Percentiles rank a stretch among this genome's conserved stretches.
These are phyloP conservation scores for Stomorhina lunata DNA, from an alignment of 2,888 invertebrate species.

Conservation along the genomic window DNA sequence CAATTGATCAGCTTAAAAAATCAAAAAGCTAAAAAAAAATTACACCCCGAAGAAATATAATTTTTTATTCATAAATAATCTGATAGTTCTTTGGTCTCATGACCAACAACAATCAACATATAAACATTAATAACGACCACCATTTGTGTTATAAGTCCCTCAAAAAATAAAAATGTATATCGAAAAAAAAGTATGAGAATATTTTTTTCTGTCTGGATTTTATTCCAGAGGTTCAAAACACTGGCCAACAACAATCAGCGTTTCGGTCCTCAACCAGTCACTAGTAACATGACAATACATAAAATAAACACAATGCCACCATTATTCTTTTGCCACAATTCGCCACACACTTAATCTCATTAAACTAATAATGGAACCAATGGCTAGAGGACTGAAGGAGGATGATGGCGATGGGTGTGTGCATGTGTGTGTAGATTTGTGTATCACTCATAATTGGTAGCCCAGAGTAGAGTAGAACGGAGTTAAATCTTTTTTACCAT, in stretches of 20 bases:
- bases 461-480: background rate
- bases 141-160: conserved; percentile 54
- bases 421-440: background rate
- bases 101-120: conserved; percentile 48
- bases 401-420: conserved; percentile 17
- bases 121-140: conserved; percentile 57
- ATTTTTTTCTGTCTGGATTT: background rate
- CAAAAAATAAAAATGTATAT: conserved; percentile 11
- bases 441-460: background rate
- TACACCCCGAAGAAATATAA: conserved; percentile 24
- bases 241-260: background rate
- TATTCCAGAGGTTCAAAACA: conserved; percentile 8
- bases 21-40: background rate
- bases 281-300: conserved; percentile 45
- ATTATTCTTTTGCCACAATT: conserved; percentile 68
- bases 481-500: background rate
- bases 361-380: conserved; percentile 67
- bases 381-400: conserved; percentile 21
- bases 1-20: conserved; percentile 56
- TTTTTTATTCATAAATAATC: conserved; percentile 56
- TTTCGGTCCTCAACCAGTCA: conserved; percentile 32
- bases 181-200: conserved; percentile 2
- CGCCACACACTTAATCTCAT: conserved; percentile 72
- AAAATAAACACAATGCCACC: conserved; percentile 54
- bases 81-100: conserved; percentile 41